A percentile compares a stretch with the other conserved stretches of the same genome.
Evolutionary conservation across 2,797 vertebrate species (phyloP).

Genomic region (Cryptoprocta ferox): DNA sequence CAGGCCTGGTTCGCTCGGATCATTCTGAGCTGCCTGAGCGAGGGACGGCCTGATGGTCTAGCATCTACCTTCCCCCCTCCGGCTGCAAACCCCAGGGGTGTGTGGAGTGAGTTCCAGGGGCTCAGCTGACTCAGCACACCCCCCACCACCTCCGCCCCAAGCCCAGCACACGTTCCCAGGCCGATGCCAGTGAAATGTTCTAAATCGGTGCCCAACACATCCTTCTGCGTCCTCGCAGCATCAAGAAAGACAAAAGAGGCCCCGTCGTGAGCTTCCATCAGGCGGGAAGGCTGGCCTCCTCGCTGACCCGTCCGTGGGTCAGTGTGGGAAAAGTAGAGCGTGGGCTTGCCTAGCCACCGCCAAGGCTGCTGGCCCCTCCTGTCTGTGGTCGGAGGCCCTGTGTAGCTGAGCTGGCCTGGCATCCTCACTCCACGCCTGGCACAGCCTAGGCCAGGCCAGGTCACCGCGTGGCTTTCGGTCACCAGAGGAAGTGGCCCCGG

Average conservation of each 20-base stretch:
- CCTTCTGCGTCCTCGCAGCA: not conserved
- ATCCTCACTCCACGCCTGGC: fast-evolving
- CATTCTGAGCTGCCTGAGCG: not conserved
- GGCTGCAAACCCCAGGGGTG: not conserved
- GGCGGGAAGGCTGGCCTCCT: not conserved
- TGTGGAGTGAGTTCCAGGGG: not conserved
- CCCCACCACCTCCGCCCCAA: no score
- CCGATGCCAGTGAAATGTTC: not conserved
- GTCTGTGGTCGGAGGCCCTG: not conserved
- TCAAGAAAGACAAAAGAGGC: not conserved
- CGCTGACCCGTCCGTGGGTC: fast-evolving
- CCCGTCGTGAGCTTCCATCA: no score
- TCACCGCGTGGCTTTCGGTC: not conserved
- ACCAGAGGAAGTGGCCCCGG: not conserved
- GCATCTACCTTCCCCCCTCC: not conserved
- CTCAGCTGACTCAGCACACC: no score
- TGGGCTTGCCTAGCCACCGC: fast-evolving
- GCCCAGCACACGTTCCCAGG: not conserved
- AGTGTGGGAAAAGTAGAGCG: fast-evolving
- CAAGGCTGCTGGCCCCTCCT: fast-evolving
- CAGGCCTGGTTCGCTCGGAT: fast-evolving
- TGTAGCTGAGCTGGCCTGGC: no score
- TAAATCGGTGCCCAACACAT: not conserved
- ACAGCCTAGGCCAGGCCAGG: not conserved
- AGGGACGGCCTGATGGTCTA: not conserved